Percentiles rank a stretch among this genome's conserved stretches.
Evolutionary conservation across 2,797 vertebrate genomes (phyloP).

Genomic region (Mormyrops boulengeri): DNA sequence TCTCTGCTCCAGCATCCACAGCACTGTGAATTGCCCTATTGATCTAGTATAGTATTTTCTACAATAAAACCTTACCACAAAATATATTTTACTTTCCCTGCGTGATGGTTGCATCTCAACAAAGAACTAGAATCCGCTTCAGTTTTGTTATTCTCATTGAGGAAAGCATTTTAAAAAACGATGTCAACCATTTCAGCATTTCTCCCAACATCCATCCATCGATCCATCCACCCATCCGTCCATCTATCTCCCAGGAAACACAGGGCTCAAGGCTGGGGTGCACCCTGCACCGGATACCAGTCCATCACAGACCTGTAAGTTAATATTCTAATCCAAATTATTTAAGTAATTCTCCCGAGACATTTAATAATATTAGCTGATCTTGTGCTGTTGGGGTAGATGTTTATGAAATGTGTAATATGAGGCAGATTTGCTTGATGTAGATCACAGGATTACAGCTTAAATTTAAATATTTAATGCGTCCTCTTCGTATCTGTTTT

Average conservation of each 20-base stretch:
- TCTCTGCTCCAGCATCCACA: neutral
- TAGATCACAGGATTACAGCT: neutral
- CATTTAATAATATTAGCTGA: neutral
- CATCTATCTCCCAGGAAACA: neutral
- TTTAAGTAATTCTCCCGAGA: neutral
- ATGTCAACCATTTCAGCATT: neutral
- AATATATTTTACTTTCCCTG: constrained; percentile 14
- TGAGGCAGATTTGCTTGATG: neutral
- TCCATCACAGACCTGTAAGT: constrained; percentile 5
- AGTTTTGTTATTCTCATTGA: neutral
- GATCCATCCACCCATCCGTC: neutral
- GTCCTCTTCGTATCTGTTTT: neutral
- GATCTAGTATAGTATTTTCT: constrained; percentile 5
- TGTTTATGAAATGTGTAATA: neutral
- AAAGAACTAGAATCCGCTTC: neutral
- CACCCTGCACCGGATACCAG: neutral
- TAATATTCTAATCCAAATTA: neutral
- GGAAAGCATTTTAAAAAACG: neutral
- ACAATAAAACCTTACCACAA: constrained; percentile 20
- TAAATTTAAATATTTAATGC: neutral
- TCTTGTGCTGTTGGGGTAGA: neutral
- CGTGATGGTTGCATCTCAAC: neutral
- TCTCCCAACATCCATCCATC: neutral
- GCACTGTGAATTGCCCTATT: constrained; percentile 12
- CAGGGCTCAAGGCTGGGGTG: neutral